Base-by-base conservation (phyloP, 2,797 vertebrate species). In the Monodelphis domestica region DNA sequence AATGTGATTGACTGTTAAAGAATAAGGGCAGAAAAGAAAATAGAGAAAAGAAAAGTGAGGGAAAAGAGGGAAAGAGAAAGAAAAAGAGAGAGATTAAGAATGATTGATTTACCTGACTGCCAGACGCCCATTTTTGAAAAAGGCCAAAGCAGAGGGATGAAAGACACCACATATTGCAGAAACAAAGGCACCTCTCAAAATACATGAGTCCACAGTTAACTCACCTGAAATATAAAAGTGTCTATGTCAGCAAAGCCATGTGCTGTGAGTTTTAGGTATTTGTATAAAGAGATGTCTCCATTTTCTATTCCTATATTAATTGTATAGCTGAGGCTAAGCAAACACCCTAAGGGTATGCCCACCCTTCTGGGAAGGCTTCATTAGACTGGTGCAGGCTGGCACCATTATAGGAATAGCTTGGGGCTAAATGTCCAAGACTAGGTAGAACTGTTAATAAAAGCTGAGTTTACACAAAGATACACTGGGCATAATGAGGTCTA, bases 81-180 rank as follows among this genome's bases (percentile, higher is more conserved):
- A 30, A 7, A 21, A 55, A 54, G 87, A 30, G 11, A 88, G 24
- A 54, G 21, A 38, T 38, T 94, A 33, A 54, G 93, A 94, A 0
- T 38, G 54, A 89, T 0, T n/a, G 33, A 96, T 97, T 92, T 97
- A 98, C 98, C 98, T 98, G 56, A 97, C 63, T 6, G 99, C 99
- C 10, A 99, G 98, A 57, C 97, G 98, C 5, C 98, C 92, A 51
- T 98, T 99, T 78, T 99, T 96, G 15, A 98, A 98, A 93, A 99
- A 96, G 21, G 99, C 99, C 97, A 99, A 96, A 87, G 98, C 54
- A 95, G 98, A 96, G 33, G 99, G 99, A 92, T 99, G 99, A 45
- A 99, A 2, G 3, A 98, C 98, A 0, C 98, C 99, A 51, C 98
- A 98, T 5, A 98, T 0, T 38, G 98, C 90, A 7, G 98, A 98